Evolutionary conservation across 2,797 vertebrate species (phyloP), one percentile per base, ranked within the genome.

Genomic region (Dendrocincla tyrannina): DNA sequence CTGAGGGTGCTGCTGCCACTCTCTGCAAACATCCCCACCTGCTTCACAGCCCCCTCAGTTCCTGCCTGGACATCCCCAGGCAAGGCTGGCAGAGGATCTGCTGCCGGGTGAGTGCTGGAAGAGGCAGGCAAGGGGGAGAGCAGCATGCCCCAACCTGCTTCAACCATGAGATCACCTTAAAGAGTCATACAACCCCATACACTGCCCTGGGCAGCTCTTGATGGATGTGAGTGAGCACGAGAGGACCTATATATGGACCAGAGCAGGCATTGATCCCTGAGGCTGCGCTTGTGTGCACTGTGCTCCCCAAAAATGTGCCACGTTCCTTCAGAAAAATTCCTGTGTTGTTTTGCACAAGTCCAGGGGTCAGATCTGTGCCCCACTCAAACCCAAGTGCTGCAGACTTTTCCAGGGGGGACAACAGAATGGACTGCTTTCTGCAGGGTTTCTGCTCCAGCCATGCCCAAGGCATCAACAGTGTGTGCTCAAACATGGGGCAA

Each of bases 161-260:
- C 94, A 97, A 93, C 91, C 82, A 75, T 98, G 98, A 98, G 98
- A 98, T 98, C 98, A 98, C 97, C 89, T 98, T 97, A 97, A 98
- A 98, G 84, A 88, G 67, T 8, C 8, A 13, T 53, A 23, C 2
- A 14, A 56, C 85, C 46, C 56, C 3, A 5, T 70, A 19, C 24
- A 9, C 5, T 6, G 83, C 97, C 97, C 97, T 92, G 62, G 55
- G 86, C 11, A 2, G 33, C 68, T 88, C 67, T 58, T 47, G 32
- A n/a, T 27, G 10, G 28, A 44, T 74, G 23, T 2, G 8, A 72
- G 28, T 32, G 33, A 85, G 25, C 5, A 1, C 2, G 1, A 46
- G 76, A 85, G 11, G 18, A 20, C 52, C 30, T 53, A 32, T 53
- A 18, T 53, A 19, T 53, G 28, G 25, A 63, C 35, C 27, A 10